These are phyloP conservation scores for Meteorus cinctellus DNA, from an alignment of 2,888 invertebrate genomes.

Conservation along the genomic window DNA sequence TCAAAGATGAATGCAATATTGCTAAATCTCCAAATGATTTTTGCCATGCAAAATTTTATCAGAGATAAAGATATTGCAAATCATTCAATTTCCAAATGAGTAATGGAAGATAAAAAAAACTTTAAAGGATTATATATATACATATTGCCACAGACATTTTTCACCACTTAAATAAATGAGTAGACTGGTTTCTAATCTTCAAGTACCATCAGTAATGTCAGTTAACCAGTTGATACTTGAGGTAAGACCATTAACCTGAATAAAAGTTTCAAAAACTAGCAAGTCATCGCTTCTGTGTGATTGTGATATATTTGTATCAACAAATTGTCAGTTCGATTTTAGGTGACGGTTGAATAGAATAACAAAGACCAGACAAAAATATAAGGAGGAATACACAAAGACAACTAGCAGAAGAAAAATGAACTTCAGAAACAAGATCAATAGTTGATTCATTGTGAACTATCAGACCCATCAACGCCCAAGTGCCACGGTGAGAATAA, in stretches of 20 bases:
- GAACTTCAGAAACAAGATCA: not conserved
- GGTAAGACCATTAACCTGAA: constrained; percentile 1
- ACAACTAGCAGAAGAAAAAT: not conserved
- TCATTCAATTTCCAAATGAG: not conserved
- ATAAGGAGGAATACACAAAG: not conserved
- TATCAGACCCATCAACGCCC: too few species aligned
- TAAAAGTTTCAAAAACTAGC: not conserved
- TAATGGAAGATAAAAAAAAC: constrained; percentile 2
- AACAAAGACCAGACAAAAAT: not conserved
- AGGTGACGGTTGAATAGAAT: not conserved
- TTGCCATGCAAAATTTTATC: constrained; percentile 20
- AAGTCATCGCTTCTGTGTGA: constrained; percentile 18
- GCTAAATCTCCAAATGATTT: constrained; percentile 19
- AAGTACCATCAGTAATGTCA: constrained; percentile 19
- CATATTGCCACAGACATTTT: not conserved
- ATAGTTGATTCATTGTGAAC: too few species aligned
- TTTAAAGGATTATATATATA: not conserved
- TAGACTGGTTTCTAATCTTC: constrained; percentile 4
- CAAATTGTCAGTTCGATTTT: not conserved
- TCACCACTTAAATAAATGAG: constrained; percentile 11
- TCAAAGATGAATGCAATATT: not conserved
- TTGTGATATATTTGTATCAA: not conserved
- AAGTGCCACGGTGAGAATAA: too few species aligned
- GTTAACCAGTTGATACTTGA: constrained; percentile 12
- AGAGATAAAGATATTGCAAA: constrained; percentile 6